Evolutionary conservation across 2,113 vertebrate genomes (phyloP).

Genomic region (Xenopus borealis): DNA sequence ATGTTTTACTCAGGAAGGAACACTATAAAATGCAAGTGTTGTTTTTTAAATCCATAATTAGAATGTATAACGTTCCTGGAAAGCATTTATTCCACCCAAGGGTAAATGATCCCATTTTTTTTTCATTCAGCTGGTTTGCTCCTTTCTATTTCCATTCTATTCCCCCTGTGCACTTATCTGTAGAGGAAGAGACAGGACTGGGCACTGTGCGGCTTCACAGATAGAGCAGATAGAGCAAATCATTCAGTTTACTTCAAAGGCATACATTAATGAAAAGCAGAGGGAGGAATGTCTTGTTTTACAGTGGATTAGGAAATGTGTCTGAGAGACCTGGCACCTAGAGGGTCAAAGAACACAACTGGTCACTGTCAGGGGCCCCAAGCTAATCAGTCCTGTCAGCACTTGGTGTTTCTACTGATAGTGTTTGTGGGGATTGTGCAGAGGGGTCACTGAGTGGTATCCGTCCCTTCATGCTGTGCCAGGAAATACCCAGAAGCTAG

Average conservation of each 20-base stretch:
- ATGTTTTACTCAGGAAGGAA: no score
- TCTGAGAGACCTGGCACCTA: constrained; percentile 19
- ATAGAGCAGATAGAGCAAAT: background rate
- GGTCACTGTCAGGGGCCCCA: constrained; percentile 21
- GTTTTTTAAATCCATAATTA: no score
- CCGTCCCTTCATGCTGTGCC: constrained; percentile 17
- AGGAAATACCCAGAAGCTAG: constrained; percentile 48
- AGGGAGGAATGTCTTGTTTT: constrained; percentile 7
- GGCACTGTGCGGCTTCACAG: background rate
- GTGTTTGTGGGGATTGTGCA: constrained; percentile 20
- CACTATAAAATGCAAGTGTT: no score
- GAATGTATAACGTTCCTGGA: no score
- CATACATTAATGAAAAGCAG: constrained; percentile 20
- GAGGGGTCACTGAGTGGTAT: constrained; percentile 42
- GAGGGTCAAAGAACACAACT: constrained; percentile 28
- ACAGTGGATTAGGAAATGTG: constrained; percentile 41
- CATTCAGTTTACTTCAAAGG: background rate
- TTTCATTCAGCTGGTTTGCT: no score
- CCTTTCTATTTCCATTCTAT: background rate
- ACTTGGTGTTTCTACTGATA: constrained; percentile 50
- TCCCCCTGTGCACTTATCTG: background rate
- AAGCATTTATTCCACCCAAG: no score
- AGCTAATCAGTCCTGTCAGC: constrained; percentile 35
- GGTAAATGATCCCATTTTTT: no score
- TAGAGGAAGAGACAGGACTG: background rate